Evolutionary conservation across 2,888 invertebrate genomes (phyloP).

Genomic region (Drosophila mimetica): DNA sequence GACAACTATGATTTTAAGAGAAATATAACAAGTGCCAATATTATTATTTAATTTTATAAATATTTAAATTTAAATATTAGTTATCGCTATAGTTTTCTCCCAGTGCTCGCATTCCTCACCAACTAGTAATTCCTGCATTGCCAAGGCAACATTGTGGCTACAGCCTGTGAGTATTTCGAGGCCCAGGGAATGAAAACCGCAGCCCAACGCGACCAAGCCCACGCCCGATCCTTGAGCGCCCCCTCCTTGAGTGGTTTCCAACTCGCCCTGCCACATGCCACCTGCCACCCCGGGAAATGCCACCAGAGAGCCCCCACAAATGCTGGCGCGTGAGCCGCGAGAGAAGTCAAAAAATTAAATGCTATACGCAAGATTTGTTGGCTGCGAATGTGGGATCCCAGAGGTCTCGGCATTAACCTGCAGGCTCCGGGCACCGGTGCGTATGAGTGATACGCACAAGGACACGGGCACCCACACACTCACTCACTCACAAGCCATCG

Average conservation of each 20-base stretch:
- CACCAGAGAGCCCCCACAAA: slow-evolving; percentile 19
- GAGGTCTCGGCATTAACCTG: slow-evolving; percentile 18
- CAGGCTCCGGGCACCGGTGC: slow-evolving; percentile 42
- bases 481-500: too few species aligned
- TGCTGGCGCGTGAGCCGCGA: slow-evolving; percentile 48
- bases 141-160: slow-evolving; percentile 54
- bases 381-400: slow-evolving; percentile 36
- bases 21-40: too few species aligned
- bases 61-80: too few species aligned
- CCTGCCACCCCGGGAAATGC: not conserved
- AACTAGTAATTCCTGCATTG: slow-evolving; percentile 15
- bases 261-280: not conserved
- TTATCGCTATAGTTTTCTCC: not conserved
- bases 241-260: slow-evolving; percentile 1
- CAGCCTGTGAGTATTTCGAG: slow-evolving; percentile 3
- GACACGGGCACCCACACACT: slow-evolving; percentile 31
- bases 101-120: slow-evolving; percentile 7
- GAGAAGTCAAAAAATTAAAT: slow-evolving; percentile 68
- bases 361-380: slow-evolving; percentile 64
- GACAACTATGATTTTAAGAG: too few species aligned
- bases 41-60: too few species aligned
- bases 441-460: slow-evolving; percentile 59
- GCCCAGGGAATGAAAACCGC: slow-evolving; percentile 16
- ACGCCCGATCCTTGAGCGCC: slow-evolving; percentile 9
- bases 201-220: slow-evolving; percentile 14